Base-by-base conservation (phyloP, 1,140 invertebrate genomes). In the Halictus rubicundus region DNA sequence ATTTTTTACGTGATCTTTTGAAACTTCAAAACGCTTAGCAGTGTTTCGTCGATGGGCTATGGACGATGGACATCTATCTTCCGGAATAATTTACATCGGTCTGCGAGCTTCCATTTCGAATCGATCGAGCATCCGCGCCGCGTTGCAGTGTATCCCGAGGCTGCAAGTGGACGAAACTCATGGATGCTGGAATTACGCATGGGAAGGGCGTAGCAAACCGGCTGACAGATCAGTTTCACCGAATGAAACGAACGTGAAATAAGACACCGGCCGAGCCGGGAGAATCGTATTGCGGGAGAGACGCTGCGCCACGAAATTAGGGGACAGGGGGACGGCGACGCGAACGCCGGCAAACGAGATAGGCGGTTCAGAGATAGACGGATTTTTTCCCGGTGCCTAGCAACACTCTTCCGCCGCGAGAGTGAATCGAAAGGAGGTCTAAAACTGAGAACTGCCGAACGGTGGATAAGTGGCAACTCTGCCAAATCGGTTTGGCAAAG, bases 201-300 rank as follows among this genome's bases (percentile, higher is more conserved):
- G 57, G 54, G 6, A 0, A 57, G 54, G 54, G 21, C 19, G 63
- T n/a, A 52, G n/a, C 25, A 12, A 14, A 21, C 7, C 14, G 60
- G 52, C 61, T 52, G 60, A 70, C 60, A 63, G 80, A 74, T 80
- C 68, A 73, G 65, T 82, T 82, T 66, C 65, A 9, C 39, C 57
- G 68, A 80, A 79, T 25, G 39, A 74, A 82, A 79, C n/a, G 27
- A 63, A 82, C 57, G 49, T 66, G 37, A 70, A 46, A 76, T 23
- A 39, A 66, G 49, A 75, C 37, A 60, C 65, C 23, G 32, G 8
- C 5, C 2, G 25, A 25, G 60, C 19, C 42, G 66, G 68, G 49
- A 68, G 54, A 19, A 21, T 8, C n/a, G 27, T 27, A n/a, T n/a
- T 16, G 10, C 5, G 23, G 37, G 16, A 10, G 23, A 19, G 42